Percentiles rank a stretch among this genome's conserved stretches.
These are phyloP conservation scores for Poeciliopsis presidionis DNA, from an alignment of 2,797 vertebrate genomes.

Conservation along the genomic window DNA sequence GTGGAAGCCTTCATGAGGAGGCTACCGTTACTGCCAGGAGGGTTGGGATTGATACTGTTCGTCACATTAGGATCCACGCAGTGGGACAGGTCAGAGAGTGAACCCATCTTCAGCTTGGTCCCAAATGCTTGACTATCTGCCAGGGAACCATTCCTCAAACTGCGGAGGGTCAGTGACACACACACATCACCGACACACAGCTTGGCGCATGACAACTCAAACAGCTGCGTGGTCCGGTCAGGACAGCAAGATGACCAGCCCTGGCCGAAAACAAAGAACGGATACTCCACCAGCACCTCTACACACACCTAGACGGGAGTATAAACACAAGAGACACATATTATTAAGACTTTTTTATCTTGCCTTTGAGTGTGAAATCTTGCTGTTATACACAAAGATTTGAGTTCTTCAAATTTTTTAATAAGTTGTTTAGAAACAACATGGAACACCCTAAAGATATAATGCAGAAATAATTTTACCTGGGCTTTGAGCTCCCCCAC, in stretches of 20 bases:
- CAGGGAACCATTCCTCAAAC: slow-evolving; percentile 90
- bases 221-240: slow-evolving; percentile 95
- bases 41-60: slow-evolving; percentile 52
- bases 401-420: not conserved
- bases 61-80: slow-evolving; percentile 44
- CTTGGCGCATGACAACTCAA: slow-evolving; percentile 97
- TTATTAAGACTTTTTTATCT: not conserved
- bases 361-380: not conserved
- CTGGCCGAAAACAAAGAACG: slow-evolving; percentile 99
- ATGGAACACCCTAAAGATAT: slow-evolving; percentile 1
- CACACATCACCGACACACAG: slow-evolving; percentile 98
- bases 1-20: slow-evolving; percentile 88
- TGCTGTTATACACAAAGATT: not conserved
- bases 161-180: slow-evolving; percentile 96
- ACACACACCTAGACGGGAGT: slow-evolving; percentile 90
- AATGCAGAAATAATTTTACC: slow-evolving; percentile 75
- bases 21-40: slow-evolving; percentile 75
- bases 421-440: not conserved
- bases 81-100: slow-evolving; percentile 52
- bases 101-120: slow-evolving; percentile 53
- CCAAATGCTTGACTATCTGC: slow-evolving; percentile 83
- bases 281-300: slow-evolving; percentile 97
- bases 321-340: slow-evolving; percentile 31
- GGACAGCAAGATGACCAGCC: slow-evolving; percentile 99
- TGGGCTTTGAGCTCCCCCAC: slow-evolving; percentile 97